phyloP scores from a whole-genome alignment of 2,113 vertebrate species.

The Aplodontia rufa region DNA sequence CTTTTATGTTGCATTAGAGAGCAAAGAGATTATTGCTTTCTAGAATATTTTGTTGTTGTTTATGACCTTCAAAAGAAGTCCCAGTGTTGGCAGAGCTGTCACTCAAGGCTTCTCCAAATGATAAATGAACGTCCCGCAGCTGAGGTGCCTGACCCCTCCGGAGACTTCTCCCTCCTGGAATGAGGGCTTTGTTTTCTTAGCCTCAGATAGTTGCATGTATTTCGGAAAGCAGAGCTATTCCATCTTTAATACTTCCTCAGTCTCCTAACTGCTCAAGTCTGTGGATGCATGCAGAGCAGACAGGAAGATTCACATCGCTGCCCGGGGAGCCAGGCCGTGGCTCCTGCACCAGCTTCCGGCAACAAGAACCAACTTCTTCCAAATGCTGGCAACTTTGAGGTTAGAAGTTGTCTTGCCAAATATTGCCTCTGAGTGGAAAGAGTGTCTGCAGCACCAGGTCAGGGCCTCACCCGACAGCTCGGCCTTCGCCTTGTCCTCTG shows the following conservation, averaged over 20 bases:
- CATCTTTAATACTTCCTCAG: neutral
- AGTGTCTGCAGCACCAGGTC: neutral
- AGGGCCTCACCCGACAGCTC: neutral
- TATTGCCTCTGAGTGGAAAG: neutral
- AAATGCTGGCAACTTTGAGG: neutral
- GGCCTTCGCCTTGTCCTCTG: neutral
- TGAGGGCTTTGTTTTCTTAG: slow-evolving; percentile 13
- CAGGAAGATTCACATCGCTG: accelerated
- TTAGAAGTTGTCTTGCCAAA: neutral
- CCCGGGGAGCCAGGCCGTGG: accelerated
- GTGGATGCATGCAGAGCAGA: accelerated
- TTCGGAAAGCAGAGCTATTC: neutral
- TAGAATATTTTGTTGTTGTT: slow-evolving; percentile 80
- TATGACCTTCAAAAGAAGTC: slow-evolving; percentile 82
- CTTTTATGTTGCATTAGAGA: slow-evolving; percentile 80
- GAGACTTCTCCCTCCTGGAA: slow-evolving; percentile 16
- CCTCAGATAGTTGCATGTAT: neutral
- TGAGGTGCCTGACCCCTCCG: neutral
- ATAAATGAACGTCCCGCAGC: neutral
- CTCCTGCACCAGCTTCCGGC: too few relatives aligned
- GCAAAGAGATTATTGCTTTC: slow-evolving; percentile 81
- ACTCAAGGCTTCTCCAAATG: slow-evolving; percentile 54
- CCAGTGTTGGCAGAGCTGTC: slow-evolving; percentile 47
- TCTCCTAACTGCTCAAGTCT: neutral
- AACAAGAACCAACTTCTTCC: neutral